Percentiles rank a stretch among this genome's conserved stretches.
Evolutionary conservation across 2,888 invertebrate genomes (phyloP).

Genomic region (Drosophila subquinaria): DNA sequence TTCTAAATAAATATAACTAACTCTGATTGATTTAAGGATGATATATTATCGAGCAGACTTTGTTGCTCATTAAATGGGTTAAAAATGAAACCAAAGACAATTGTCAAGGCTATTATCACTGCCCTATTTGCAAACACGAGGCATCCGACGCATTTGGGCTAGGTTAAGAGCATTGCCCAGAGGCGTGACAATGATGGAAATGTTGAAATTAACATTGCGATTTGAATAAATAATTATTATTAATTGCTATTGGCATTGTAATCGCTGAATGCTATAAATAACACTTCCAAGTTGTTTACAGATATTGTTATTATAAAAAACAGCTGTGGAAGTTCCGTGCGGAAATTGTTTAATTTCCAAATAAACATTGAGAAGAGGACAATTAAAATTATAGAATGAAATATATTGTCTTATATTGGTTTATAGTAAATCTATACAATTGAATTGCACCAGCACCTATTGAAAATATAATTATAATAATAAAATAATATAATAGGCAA

Average conservation of each 20-base stretch:
- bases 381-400: background rate
- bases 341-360: background rate
- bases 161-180: constrained; percentile 39
- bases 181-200: constrained; percentile 62
- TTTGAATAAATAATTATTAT: constrained; percentile 45
- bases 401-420: background rate
- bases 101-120: constrained; percentile 16
- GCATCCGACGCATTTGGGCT: constrained; percentile 23
- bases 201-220: constrained; percentile 65
- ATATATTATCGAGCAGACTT: background rate
- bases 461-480: background rate
- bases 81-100: background rate
- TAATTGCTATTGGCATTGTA: constrained; percentile 38
- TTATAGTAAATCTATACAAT: background rate
- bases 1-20: background rate
- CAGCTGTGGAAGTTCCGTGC: background rate
- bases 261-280: constrained; percentile 15
- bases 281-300: constrained; percentile 31
- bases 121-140: constrained; percentile 30
- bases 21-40: constrained; percentile 1
- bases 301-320: constrained; percentile 10
- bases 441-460: constrained; percentile 1
- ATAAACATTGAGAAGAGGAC: background rate
- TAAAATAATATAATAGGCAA: too few relatives aligned
- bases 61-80: background rate